Conservation (phyloP, 2,888 invertebrate genomes). For the Cantharis rufa region DNA sequence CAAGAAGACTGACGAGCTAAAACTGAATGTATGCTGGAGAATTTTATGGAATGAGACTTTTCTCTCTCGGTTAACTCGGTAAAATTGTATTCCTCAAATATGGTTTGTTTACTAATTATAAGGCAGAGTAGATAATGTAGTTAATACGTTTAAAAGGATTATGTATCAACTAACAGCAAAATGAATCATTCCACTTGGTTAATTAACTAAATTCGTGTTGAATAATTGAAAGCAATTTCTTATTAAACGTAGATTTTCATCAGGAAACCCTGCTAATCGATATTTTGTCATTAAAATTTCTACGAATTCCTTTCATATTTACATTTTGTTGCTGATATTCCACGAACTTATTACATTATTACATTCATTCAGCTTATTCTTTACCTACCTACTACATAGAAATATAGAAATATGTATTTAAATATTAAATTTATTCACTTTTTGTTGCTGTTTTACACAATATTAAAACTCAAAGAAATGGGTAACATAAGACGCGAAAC, state of each 20-base stretch:
- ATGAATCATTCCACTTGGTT: neutral
- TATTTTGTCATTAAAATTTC: neutral
- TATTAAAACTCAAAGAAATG: neutral
- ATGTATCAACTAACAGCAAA: neutral
- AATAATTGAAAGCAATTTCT: neutral
- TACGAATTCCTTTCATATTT: neutral
- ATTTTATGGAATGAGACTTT: neutral
- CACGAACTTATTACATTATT: neutral
- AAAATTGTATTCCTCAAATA: neutral
- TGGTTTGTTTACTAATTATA: neutral
- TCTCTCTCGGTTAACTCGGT: too few species aligned
- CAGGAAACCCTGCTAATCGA: neutral
- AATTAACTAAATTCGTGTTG: conserved; percentile 1
- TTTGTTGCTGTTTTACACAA: neutral
- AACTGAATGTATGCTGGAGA: neutral
- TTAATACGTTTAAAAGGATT: neutral
- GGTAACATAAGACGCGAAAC: neutral
- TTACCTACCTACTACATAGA: neutral
- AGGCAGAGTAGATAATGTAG: neutral
- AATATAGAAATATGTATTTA: neutral
- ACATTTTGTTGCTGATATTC: neutral
- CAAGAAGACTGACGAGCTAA: neutral
- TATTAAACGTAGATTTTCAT: neutral
- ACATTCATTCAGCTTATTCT: neutral
- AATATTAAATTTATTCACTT: neutral